phyloP scores from a whole-genome alignment of 2,888 invertebrate genomes.

The Tinea pellionella region DNA sequence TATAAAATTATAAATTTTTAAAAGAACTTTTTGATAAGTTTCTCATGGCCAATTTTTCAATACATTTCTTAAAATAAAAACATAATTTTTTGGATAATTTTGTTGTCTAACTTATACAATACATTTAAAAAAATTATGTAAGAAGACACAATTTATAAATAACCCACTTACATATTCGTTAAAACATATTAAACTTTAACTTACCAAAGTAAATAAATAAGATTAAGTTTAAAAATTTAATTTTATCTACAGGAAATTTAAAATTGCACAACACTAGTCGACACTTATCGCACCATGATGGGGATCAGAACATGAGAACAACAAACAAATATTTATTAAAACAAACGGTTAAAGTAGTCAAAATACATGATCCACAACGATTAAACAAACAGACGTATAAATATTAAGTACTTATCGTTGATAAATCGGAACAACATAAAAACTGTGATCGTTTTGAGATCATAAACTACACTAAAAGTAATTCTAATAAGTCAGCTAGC shows the following conservation, averaged over 20 bases:
- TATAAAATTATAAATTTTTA: not conserved
- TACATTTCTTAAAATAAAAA: not conserved
- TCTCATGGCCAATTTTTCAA: not conserved
- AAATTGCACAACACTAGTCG: conserved; percentile 14
- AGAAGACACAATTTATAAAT: not conserved
- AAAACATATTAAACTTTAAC: conserved; percentile 42
- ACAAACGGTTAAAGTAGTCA: not conserved
- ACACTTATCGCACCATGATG: conserved; percentile 15
- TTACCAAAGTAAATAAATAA: conserved; percentile 10
- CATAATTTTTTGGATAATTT: not conserved
- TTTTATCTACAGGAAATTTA: conserved; percentile 17
- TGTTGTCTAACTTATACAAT: not conserved
- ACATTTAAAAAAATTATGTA: not conserved
- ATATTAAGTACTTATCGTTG: conserved; percentile 59
- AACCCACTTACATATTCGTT: not conserved
- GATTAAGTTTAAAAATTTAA: conserved; percentile 21
- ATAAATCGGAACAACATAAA: conserved; percentile 53
- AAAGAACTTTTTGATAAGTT: not conserved
- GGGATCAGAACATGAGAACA: conserved; percentile 19
- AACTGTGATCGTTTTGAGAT: conserved; percentile 69
- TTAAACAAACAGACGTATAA: not conserved
- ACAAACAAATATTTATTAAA: conserved; percentile 22
- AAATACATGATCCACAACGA: not conserved
- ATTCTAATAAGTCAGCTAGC: conserved; percentile 1
- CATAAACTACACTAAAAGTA: conserved; percentile 24